These are phyloP conservation scores for Cherax quadricarinatus DNA, from an alignment of 1,140 invertebrate genomes.

Conservation along the genomic window DNA sequence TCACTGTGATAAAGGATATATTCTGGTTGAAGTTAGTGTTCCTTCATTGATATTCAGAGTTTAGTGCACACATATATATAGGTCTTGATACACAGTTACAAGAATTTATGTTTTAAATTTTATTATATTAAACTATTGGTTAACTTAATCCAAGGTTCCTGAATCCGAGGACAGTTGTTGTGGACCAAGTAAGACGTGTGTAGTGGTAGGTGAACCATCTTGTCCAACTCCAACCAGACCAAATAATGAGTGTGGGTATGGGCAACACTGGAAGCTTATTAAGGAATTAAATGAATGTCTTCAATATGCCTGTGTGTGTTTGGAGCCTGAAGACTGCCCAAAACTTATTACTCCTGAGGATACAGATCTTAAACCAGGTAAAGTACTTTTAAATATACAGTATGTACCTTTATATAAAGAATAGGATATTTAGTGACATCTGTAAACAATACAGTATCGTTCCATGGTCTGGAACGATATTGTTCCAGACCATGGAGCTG, in stretches of 20 bases:
- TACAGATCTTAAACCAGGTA: constrained; percentile 74
- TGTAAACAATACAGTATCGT: no score
- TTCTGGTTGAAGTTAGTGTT: constrained; percentile 41
- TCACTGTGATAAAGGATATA: constrained; percentile 65
- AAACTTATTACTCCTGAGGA: constrained; percentile 47
- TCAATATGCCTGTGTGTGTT: constrained; percentile 78
- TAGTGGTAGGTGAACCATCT: constrained; percentile 76
- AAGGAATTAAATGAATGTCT: constrained; percentile 74
- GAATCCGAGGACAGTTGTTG: constrained; percentile 82
- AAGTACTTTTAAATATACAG: background rate
- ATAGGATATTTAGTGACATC: no score
- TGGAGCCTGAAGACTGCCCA: constrained; percentile 82
- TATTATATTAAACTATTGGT: background rate
- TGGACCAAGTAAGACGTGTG: constrained; percentile 74
- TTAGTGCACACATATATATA: no score
- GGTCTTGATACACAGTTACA: no score
- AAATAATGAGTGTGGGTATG: constrained; percentile 82
- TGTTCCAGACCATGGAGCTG: no score
- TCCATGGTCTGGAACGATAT: no score
- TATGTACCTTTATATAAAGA: no score
- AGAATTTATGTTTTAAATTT: background rate
- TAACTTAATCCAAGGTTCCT: constrained; percentile 71
- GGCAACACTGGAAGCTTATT: constrained; percentile 83
- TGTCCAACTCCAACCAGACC: constrained; percentile 81
- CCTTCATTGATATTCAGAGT: background rate